A percentile compares a stretch with the other conserved stretches of the same genome.
Conservation (phyloP, 2,888 invertebrate species). For the Eledona agricola region DNA sequence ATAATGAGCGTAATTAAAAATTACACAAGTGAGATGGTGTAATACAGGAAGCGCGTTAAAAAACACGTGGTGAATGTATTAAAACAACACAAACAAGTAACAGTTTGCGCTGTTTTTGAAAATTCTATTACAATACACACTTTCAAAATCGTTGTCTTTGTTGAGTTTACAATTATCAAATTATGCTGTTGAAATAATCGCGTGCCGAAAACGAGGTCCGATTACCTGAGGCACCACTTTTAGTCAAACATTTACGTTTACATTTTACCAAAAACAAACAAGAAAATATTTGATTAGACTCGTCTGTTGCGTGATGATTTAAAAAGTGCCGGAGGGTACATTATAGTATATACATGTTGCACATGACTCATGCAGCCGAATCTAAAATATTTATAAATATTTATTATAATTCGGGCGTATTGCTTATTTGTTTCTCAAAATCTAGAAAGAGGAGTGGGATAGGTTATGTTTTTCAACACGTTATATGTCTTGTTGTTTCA, state of each 20-base stretch:
- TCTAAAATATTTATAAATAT: constrained; percentile 3
- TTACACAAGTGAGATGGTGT: constrained; percentile 7
- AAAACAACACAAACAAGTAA: too few relatives aligned
- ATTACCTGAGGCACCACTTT: too few relatives aligned
- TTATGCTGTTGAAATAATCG: not conserved
- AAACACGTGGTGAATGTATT: constrained; percentile 1
- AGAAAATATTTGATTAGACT: constrained; percentile 4
- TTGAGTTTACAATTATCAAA: too few relatives aligned
- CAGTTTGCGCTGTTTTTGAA: too few relatives aligned
- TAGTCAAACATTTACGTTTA: constrained; percentile 6
- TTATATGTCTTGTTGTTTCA: constrained; percentile 15
- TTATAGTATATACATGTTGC: not conserved
- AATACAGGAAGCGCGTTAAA: constrained; percentile 3
- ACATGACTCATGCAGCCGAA: constrained; percentile 3
- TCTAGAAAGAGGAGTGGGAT: constrained; percentile 13
- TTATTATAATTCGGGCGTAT: too few relatives aligned
- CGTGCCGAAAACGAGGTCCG: not conserved
- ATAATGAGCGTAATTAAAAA: constrained; percentile 2
- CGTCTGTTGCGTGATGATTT: not conserved
- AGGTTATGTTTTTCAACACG: constrained; percentile 21
- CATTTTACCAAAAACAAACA: constrained; percentile 10
- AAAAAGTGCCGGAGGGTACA: not conserved
- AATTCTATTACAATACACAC: too few relatives aligned
- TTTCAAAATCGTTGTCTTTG: too few relatives aligned
- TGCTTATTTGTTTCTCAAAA: not conserved